phyloP scores from a whole-genome alignment of 1,140 invertebrate species.

The Apis dorsata region DNA sequence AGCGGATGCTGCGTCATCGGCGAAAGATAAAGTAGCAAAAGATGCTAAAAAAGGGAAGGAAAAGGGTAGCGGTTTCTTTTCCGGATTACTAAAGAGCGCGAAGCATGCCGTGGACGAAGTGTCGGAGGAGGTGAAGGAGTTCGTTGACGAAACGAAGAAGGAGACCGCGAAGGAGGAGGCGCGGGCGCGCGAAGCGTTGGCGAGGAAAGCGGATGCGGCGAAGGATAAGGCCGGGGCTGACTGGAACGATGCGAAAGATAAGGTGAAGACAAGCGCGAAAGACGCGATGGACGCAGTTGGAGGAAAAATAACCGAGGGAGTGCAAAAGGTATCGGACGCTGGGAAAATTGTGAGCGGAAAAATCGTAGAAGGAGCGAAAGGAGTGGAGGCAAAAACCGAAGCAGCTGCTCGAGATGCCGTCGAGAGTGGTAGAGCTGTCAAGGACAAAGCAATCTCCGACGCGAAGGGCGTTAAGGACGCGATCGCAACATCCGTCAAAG shows the following conservation, averaged over 20 bases:
- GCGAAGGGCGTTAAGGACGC: conserved; percentile 25
- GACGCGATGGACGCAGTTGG: conserved; percentile 40
- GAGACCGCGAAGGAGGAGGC: conserved; percentile 63
- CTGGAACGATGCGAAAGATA: conserved; percentile 27
- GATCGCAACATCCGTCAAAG: neutral
- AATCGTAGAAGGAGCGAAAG: neutral
- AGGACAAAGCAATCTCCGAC: conserved; percentile 27
- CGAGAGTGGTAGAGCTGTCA: neutral
- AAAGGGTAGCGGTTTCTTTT: conserved; percentile 59
- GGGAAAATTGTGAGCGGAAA: neutral
- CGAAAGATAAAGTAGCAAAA: conserved; percentile 51
- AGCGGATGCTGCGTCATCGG: conserved; percentile 5
- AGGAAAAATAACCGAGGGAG: neutral
- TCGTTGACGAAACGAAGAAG: conserved; percentile 68
- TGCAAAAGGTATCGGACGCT: neutral
- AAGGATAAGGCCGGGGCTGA: conserved; percentile 3
- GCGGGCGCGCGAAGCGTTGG: conserved; percentile 33
- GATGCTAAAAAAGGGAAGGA: conserved; percentile 60
- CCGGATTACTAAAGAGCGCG: conserved; percentile 62
- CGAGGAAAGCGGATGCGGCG: conserved; percentile 18
- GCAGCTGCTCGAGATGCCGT: neutral
- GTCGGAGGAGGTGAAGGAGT: conserved; percentile 72
- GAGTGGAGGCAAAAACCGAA: neutral
- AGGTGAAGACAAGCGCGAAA: conserved; percentile 20
- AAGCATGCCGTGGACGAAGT: conserved; percentile 72